Percentiles rank a stretch among this genome's conserved stretches.
These are phyloP conservation scores for Peromyscus polionotus DNA, from an alignment of 2,113 vertebrate species.

Conservation along the genomic window DNA sequence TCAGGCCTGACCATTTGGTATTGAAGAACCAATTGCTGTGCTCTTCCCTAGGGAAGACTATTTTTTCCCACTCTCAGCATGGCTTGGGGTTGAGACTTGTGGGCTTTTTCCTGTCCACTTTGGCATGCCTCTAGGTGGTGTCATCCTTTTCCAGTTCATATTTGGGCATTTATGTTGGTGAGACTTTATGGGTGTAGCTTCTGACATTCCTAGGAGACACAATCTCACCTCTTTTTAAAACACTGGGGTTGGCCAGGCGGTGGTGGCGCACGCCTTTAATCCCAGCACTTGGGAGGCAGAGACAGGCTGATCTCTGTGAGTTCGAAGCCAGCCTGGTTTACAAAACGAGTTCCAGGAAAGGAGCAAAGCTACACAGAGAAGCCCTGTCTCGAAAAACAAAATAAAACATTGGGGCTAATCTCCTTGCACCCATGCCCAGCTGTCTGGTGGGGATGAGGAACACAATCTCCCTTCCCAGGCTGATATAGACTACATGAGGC, in stretches of 20 bases:
- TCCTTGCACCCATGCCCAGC: background rate
- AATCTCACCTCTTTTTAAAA: background rate
- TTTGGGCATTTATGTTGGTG: background rate
- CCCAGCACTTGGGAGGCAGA: too few relatives aligned
- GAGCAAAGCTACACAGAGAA: too few relatives aligned
- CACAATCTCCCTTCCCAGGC: background rate
- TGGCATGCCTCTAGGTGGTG: background rate
- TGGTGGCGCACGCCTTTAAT: too few relatives aligned
- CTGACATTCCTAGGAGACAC: background rate
- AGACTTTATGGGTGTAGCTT: background rate
- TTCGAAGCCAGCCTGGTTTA: too few relatives aligned
- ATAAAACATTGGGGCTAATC: background rate
- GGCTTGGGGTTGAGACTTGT: background rate
- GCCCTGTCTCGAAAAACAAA: background rate
- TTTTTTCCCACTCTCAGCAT: background rate
- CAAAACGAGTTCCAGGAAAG: too few relatives aligned
- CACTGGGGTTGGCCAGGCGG: background rate
- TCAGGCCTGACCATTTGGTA: background rate
- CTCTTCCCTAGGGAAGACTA: background rate
- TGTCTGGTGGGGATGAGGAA: background rate
- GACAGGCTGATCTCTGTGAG: too few relatives aligned
- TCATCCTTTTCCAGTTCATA: background rate
- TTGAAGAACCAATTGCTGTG: background rate
- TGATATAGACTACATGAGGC: background rate
- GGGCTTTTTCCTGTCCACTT: too few relatives aligned